phyloP scores from a whole-genome alignment of 2,888 invertebrate genomes.

The Agriopis aurantiaria region DNA sequence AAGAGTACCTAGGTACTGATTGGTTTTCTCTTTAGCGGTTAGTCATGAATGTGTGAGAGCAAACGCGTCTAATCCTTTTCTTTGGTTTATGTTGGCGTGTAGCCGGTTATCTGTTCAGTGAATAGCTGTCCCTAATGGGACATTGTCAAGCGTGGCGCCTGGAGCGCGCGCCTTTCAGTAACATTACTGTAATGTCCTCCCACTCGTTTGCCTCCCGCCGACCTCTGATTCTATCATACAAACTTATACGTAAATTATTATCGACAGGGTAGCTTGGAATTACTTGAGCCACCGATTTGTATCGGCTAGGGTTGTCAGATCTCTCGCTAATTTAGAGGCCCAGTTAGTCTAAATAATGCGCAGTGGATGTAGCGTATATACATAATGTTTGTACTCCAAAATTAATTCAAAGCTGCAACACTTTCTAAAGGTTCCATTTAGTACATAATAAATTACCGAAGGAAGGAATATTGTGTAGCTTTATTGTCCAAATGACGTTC shows the following conservation, averaged over 20 bases:
- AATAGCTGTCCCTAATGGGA: slow-evolving; percentile 61
- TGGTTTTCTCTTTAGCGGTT: slow-evolving; percentile 26
- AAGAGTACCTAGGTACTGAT: slow-evolving; percentile 19
- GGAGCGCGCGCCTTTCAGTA: slow-evolving; percentile 54
- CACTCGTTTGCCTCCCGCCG: slow-evolving; percentile 57
- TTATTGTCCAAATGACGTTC: slow-evolving; percentile 44
- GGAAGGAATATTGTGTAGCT: slow-evolving; percentile 33
- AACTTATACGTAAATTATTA: slow-evolving; percentile 34
- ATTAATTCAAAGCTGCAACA: slow-evolving; percentile 6
- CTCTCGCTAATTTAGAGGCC: neutral
- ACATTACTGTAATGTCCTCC: slow-evolving; percentile 62
- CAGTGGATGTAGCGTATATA: neutral
- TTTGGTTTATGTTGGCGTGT: slow-evolving; percentile 39
- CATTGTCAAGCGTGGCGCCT: slow-evolving; percentile 64
- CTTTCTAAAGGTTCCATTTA: slow-evolving; percentile 20
- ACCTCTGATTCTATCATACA: slow-evolving; percentile 49
- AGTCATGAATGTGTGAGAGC: slow-evolving; percentile 26
- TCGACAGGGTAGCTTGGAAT: slow-evolving; percentile 30
- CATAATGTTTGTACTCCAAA: neutral
- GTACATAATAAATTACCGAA: slow-evolving; percentile 22
- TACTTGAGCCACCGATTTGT: slow-evolving; percentile 19
- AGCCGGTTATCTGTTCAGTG: slow-evolving; percentile 49
- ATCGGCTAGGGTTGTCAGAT: slow-evolving; percentile 12
- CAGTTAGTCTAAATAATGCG: neutral
- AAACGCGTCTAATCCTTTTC: slow-evolving; percentile 39